Evolutionary conservation across 1,140 invertebrate species (phyloP), one percentile per base, ranked within the genome.

Genomic region (Ectropis grisescens): DNA sequence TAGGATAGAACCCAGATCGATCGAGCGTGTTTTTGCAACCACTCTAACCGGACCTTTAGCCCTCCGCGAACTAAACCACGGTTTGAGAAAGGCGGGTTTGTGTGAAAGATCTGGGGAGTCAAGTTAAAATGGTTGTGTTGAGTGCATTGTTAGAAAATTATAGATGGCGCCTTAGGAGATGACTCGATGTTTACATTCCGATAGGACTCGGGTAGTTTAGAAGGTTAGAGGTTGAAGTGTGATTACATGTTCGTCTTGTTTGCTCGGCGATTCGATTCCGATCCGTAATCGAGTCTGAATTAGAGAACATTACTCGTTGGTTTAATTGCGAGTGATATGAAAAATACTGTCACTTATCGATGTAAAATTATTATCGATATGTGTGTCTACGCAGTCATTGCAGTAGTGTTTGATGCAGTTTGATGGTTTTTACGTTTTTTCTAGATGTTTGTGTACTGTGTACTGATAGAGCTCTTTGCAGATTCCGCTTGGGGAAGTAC

Each of bases 121-220:
- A 22, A 3, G 26, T 43, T 13, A 11, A 8, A 30, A 19, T 72
- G 57, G 70, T 56, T 57, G 56, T 48, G 49, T 66, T 61, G 41
- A 37, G 35, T 51, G 51, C 41, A 74, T 71, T 64, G 71, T 65
- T 61, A 51, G 65, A 67, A 80, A 79, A 80, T 80, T 80, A 80
- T 64, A 75, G 75, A 75, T 76, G 75, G 75, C 75, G 75, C 75
- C 66, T 60, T 37, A 51, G 54, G 62, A 76, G 69, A 78, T 70
- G 59, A 58, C 38, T 53, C 41, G 62, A 42, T 80, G 71, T 80
- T 80, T 80, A 76, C 71, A 75, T 80, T 76, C 71, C 69, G 71
- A 74, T 61, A 67, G 60, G 70, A 64, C 59, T 62, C 60, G 58
- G 62, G 50, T 70, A 54, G 56, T 72, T 72, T 68, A 69, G 55